phyloP scores from a whole-genome alignment of 1,140 invertebrate genomes.

The Drosophila ohnishii region DNA sequence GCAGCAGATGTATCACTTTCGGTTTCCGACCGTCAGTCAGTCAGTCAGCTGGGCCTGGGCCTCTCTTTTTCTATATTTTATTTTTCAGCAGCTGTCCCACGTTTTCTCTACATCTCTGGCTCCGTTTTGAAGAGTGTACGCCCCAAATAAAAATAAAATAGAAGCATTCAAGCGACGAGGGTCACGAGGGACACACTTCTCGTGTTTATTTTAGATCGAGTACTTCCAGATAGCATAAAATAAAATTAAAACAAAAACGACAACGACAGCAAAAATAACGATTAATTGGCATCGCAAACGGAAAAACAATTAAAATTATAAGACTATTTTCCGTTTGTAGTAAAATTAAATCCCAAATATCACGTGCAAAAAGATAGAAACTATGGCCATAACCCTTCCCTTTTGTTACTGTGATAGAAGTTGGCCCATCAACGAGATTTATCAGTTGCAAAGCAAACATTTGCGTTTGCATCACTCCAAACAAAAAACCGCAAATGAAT shows the following conservation, averaged over 20 bases:
- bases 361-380: not conserved
- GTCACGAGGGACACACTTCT: conserved; percentile 23
- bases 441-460: conserved; percentile 28
- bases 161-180: conserved; percentile 42
- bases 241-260: conserved; percentile 25
- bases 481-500: conserved; percentile 32
- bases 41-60: conserved; percentile 47
- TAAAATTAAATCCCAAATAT: not conserved
- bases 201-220: conserved; percentile 63
- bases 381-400: not conserved
- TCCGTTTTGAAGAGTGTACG: conserved; percentile 36
- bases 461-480: conserved; percentile 9
- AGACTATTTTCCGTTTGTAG: no score
- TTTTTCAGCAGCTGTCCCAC: conserved; percentile 11
- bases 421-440: conserved; percentile 12
- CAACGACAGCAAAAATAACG: not conserved
- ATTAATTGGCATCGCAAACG: not conserved
- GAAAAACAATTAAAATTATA: not conserved
- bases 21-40: conserved; percentile 47
- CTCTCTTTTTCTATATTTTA: conserved; percentile 1
- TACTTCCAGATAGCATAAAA: conserved; percentile 37
- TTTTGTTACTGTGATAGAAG: not conserved
- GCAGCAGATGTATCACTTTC: conserved; percentile 75
- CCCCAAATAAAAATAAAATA: conserved; percentile 43
- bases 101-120: conserved; percentile 13